Evolutionary conservation across 2,797 vertebrate genomes (phyloP), one percentile per base, ranked within the genome.

Genomic region (Salmo trutta): DNA sequence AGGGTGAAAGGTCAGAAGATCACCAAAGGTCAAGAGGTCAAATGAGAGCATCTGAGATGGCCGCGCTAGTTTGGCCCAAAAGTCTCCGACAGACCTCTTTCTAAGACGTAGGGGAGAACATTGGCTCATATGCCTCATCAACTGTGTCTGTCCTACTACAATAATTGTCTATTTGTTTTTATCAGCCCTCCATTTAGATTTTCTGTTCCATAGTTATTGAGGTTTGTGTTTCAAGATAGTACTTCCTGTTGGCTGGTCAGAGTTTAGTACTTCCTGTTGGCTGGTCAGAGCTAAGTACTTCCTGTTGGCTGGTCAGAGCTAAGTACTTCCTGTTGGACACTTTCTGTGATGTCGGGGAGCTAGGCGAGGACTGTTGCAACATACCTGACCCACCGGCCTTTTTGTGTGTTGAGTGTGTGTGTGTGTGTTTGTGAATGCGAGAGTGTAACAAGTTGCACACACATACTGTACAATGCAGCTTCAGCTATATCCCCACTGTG

Each of bases 391-490:
- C 0, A 86, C 89, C 88, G 91, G 91, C 90, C 92, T 91, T 91
- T 87, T 79, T 82, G 47, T 68, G n/a, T 65, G 56, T 31, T 24
- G 24, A 24, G 29, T 31, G 29, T 31, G 1, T 31, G 29, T 31
- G 88, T 81, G 79, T 87, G 87, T 80, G 82, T 78, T 83, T 54
- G 66, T 62, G 66, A 19, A 67, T 29, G 19, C 8, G 17, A 17
- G 80, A 56, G 79, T 86, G 88, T 87, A 86, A 87, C 76, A 80
- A 84, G 41, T 47, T 47, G 10, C 10, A 47, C 41, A 47, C 41
- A 47, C 89, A 86, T 93, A 92, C 90, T 95, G 93, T 94, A 93
- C 89, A 92, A 91, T 92, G 93, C 86, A 87, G 90, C 94, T 94
- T 93, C 91, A 77, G 86, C 89, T 91, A 86, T 88, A 76, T 47